These are phyloP conservation scores for Menura novaehollandiae DNA, from an alignment of 2,113 vertebrate genomes.

Conservation along the genomic window DNA sequence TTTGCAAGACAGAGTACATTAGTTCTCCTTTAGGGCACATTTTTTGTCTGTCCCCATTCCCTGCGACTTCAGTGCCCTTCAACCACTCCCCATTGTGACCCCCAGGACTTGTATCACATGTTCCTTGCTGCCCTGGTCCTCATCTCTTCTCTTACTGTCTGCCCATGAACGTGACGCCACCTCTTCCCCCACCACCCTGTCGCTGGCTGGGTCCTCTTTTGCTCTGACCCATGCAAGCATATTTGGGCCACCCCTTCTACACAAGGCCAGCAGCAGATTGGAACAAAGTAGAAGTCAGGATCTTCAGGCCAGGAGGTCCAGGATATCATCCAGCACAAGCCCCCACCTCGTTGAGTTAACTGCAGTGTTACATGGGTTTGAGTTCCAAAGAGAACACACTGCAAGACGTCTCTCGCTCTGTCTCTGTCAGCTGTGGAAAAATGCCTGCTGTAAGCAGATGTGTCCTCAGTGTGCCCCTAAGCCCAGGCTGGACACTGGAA, in stretches of 20 bases:
- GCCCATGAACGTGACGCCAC: background rate
- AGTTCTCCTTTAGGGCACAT: background rate
- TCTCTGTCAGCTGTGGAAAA: background rate
- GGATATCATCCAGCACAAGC: background rate
- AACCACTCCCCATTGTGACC: background rate
- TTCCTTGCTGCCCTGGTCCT: background rate
- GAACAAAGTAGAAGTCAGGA: background rate
- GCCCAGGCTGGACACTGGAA: background rate
- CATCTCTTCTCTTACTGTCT: background rate
- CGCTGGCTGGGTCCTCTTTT: background rate
- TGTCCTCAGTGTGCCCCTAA: background rate
- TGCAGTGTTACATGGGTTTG: background rate
- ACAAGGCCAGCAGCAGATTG: background rate
- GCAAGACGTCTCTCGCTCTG: background rate
- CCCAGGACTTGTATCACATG: background rate
- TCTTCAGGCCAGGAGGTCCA: background rate
- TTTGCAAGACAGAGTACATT: background rate
- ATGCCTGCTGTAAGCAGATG: background rate
- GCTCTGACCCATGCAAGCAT: rapidly evolving
- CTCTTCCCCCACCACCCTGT: background rate
- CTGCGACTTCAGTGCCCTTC: background rate
- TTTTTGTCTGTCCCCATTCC: background rate
- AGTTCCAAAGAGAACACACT: background rate
- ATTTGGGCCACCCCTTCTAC: background rate
- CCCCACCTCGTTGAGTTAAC: background rate